Evolutionary conservation across 2,888 invertebrate species (phyloP), one percentile per base, ranked within the genome.

Genomic region (Leucozona laternaria): DNA sequence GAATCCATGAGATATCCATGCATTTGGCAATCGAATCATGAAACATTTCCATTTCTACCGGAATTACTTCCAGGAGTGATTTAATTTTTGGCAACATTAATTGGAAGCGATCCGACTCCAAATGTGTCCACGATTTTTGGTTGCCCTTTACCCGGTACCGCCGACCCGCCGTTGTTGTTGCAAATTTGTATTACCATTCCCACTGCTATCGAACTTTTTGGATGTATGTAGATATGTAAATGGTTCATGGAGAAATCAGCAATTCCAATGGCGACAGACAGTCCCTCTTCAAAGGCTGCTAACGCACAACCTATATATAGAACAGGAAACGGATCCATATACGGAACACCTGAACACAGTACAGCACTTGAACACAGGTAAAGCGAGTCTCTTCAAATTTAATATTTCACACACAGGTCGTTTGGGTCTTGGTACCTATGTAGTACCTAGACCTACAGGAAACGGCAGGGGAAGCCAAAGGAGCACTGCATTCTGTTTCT

Each of bases 81-180:
- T 85, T 85, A 80, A 72, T 80, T 85, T 80, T 80, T 85, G 76
- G 80, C 84, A 85, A 40, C 80, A 72, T 72, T 80, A 76, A 85
- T 80, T 76, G 76, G 72, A 79, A 72, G 34, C 71, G 58, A 79
- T 60, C 17, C 45, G 68, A 60, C 58, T 68, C 43, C 64, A 55
- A 76, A 76, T 45, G 58, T 76, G 64, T 22, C 58, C 50, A 34
- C 31, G 31, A 17, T 58, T 17, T 17, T 57, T 17, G 17, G 58
- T 58, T 22, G 58, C 13, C 40, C 25, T 22, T 43, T 43, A 43
- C 1, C 15, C n/a, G n/a, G n/a, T n/a, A n/a, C n/a, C 37, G 11
- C 34, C 34, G 2, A 8, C 1, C 15, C 40, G 4, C n/a, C 22
- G 3, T n/a, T n/a, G 28, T 45, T 17, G 37, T 64, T 64, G 45